A percentile compares a stretch with the other conserved stretches of the same genome.
Conservation (phyloP, 2,888 invertebrate genomes). For the Diloba caeruleocephala region DNA sequence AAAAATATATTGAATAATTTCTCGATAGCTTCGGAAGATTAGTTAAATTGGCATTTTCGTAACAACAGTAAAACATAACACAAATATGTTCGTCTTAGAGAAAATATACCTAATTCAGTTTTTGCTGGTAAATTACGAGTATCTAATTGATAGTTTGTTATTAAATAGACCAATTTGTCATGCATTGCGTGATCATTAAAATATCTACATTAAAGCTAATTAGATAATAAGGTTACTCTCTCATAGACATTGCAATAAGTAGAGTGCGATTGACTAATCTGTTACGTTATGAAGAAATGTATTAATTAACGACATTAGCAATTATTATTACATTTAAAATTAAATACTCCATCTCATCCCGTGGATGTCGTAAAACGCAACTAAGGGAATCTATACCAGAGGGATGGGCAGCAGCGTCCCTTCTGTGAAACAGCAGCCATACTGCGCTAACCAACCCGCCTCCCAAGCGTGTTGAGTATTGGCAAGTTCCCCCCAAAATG, state of each 20-base stretch:
- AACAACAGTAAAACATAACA: not conserved
- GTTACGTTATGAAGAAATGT: slow-evolving; percentile 18
- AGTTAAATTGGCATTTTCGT: slow-evolving; percentile 4
- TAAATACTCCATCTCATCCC: too few relatives aligned
- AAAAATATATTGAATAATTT: slow-evolving; percentile 4
- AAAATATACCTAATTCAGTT: slow-evolving; percentile 8
- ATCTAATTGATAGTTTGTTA: slow-evolving; percentile 6
- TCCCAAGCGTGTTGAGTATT: too few relatives aligned
- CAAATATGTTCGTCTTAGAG: not conserved
- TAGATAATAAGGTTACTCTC: slow-evolving; percentile 51
- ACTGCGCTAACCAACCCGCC: too few relatives aligned
- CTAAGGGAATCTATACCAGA: too few relatives aligned
- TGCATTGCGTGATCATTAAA: slow-evolving; percentile 29
- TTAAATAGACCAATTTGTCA: slow-evolving; percentile 15
- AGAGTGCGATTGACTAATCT: slow-evolving; percentile 40
- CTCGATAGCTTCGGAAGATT: slow-evolving; percentile 1
- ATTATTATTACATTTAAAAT: too few relatives aligned
- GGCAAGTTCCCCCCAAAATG: too few relatives aligned
- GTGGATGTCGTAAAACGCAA: too few relatives aligned
- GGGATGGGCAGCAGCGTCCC: too few relatives aligned
- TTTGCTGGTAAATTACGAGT: slow-evolving; percentile 6
- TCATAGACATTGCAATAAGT: slow-evolving; percentile 51
- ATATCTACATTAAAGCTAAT: slow-evolving; percentile 33
- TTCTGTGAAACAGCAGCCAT: too few relatives aligned
- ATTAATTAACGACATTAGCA: too few relatives aligned